Conservation (phyloP, 2,888 invertebrate species). For the Tillus elongatus region DNA sequence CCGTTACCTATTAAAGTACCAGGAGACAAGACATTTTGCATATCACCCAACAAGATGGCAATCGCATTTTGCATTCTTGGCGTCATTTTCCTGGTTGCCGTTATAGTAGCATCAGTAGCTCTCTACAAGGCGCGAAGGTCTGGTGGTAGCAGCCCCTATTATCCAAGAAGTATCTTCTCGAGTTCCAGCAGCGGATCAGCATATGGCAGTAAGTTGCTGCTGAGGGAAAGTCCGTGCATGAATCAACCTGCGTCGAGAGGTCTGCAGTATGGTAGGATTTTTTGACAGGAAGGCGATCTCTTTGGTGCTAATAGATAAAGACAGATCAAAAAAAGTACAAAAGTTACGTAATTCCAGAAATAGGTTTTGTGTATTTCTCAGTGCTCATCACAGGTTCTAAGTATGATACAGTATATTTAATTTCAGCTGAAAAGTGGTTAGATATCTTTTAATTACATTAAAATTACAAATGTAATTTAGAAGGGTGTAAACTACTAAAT, state of each 20-base stretch:
- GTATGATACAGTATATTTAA: too few species aligned
- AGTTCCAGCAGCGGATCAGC: conserved; percentile 52
- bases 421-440: too few species aligned
- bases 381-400: too few species aligned
- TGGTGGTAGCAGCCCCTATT: conserved; percentile 46
- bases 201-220: conserved; percentile 50
- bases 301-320: too few species aligned
- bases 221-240: conserved; percentile 53
- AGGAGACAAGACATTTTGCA: conserved; percentile 57
- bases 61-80: conserved; percentile 65
- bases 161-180: conserved; percentile 54
- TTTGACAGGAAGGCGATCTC: conserved; percentile 16
- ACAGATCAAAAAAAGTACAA: too few species aligned
- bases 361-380: too few species aligned
- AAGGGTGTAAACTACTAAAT: too few species aligned
- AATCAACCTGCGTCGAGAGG: conserved; percentile 40
- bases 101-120: conserved; percentile 60
- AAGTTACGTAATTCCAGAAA: too few species aligned
- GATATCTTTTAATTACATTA: too few species aligned
- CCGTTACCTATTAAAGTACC: too few species aligned
- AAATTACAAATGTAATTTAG: too few species aligned
- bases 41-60: conserved; percentile 69
- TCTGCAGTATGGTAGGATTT: conserved; percentile 34
- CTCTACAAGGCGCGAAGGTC: conserved; percentile 53
- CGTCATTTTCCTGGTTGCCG: conserved; percentile 60